Base-by-base conservation (phyloP, 2,113 vertebrate genomes). In the Paracanthobrama guichenoti region DNA sequence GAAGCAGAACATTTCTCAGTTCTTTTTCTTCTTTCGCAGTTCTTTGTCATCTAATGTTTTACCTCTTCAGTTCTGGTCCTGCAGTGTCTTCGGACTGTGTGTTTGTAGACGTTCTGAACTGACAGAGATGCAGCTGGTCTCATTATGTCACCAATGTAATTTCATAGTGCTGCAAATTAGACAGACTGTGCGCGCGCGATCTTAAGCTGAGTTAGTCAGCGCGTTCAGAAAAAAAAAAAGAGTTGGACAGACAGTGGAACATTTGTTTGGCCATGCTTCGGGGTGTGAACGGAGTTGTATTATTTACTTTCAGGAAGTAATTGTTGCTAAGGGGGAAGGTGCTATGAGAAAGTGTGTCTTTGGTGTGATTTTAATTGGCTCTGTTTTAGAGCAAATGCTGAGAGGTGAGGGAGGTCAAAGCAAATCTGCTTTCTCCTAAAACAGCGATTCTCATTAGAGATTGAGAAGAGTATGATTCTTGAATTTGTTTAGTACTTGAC, bases 351-450 rank as follows among this genome's bases (percentile, higher is more conserved):
- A 86, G 53, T 69, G 79, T 62, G 81, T 74, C 85, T 85, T 87
- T 87, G 84, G 84, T 87, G 81, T 59, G 13, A 88, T 85, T 86
- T 86, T 89, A 90, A 90, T 88, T 88, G 86, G 83, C 67, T 85
- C 55, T 78, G 82, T 59, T 79, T 79, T 86, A 86, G 80, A 77
- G 69, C 46, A 28, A 80, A 79, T 86, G 81, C 78, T 44, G 55
- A 44, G 75, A 80, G 82, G 81, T 83, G 72, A 87, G 67, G 57
- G n/a, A 82, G 88, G 89, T 87, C 88, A 84, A 71, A 81, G 44
- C 82, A 85, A 81, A 73, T 26, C 73, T 86, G 87, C 62, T 86
- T 66, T 72, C 35, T 60, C 50, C 55, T 74, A 59, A 87, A 86
- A 79, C 85, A 57, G n/a, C 20, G 22, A 62, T 60, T 78, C 77